Evolutionary conservation across 2,888 invertebrate genomes (phyloP).

Genomic region (Lasius fuliginosus): DNA sequence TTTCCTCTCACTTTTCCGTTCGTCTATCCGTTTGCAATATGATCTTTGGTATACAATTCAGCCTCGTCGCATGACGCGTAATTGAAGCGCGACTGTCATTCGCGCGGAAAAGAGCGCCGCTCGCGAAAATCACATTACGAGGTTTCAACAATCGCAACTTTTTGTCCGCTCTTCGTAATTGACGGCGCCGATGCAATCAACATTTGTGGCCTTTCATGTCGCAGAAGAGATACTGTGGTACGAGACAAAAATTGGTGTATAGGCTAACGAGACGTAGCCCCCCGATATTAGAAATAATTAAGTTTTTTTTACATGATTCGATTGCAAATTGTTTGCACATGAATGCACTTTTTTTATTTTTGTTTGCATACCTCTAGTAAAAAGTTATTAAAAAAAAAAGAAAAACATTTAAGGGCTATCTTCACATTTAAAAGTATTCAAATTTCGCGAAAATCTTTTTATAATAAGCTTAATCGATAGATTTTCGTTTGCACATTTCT

Average conservation of each 20-base stretch:
- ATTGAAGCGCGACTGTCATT: constrained; percentile 66
- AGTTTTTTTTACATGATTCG: too few species aligned
- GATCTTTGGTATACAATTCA: constrained; percentile 50
- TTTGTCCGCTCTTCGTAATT: constrained; percentile 67
- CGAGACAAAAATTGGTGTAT: constrained; percentile 51
- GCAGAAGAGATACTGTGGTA: constrained; percentile 63
- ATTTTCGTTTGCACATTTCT: too few species aligned
- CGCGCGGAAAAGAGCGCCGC: constrained; percentile 51
- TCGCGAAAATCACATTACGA: constrained; percentile 77
- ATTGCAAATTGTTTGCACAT: too few species aligned
- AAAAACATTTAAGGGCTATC: too few species aligned
- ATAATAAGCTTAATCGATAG: too few species aligned
- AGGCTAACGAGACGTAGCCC: constrained; percentile 49
- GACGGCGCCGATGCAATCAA: constrained; percentile 66
- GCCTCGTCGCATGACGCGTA: constrained; percentile 56
- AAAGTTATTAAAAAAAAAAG: too few species aligned
- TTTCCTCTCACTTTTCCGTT: constrained; percentile 27
- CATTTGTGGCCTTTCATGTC: constrained; percentile 42
- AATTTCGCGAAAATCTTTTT: too few species aligned
- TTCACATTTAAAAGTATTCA: too few species aligned
- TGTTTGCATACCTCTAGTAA: too few species aligned
- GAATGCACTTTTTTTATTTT: too few species aligned
- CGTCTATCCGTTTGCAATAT: constrained; percentile 41
- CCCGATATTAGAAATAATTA: not conserved
- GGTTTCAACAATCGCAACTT: constrained; percentile 78